Evolutionary conservation across 2,113 vertebrate species (phyloP), one percentile per base, ranked within the genome.

Genomic region (Equus quagga): DNA sequence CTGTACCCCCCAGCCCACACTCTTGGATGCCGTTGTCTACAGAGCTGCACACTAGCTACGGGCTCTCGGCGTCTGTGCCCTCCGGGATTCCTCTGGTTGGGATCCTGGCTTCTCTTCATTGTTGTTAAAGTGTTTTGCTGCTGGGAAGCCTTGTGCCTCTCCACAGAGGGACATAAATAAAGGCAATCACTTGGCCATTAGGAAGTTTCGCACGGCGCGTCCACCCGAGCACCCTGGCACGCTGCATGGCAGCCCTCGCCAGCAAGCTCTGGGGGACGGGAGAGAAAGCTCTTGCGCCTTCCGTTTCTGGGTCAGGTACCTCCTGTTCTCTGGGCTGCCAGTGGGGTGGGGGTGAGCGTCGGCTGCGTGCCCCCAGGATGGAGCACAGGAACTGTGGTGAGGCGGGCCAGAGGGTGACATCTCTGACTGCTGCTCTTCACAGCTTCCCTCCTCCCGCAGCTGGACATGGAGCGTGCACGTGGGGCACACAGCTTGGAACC

Each of bases 41-140:
- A 33, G 60, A 31, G 67, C 79, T 54, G 65, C 46, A 87, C 3
- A 8, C 56, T 41, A 31, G 67, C 58, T 24, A 1, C 0, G 1
- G 26, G 31, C 65, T 36, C 11, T 58, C 44, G 6, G 41, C 2
- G 64, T 49, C 36, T 87, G 56, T 23, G 19, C 36, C 67, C 79
- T 92, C 67, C 46, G 19, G 86, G 60, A 36, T 6, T 58, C 72
- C 73, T 75, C 33, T 15, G 49, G 36, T 76, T 26, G 6, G 73
- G 79, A 82, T 93, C 65, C 87, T 1, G 3, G n/a, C 31, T 58
- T 54, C 56, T 92, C 69, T 78, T 36, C 56, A 84, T 84, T 56
- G 92, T 79, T 84, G 90, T 80, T 51, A 21, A 89, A 94, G 62
- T 85, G 78, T 95, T 81, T 94, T 82, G 87, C 87, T 95, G 19